Evolutionary conservation across 2,797 vertebrate genomes (phyloP).

Genomic region (Gadopsis marmoratus): DNA sequence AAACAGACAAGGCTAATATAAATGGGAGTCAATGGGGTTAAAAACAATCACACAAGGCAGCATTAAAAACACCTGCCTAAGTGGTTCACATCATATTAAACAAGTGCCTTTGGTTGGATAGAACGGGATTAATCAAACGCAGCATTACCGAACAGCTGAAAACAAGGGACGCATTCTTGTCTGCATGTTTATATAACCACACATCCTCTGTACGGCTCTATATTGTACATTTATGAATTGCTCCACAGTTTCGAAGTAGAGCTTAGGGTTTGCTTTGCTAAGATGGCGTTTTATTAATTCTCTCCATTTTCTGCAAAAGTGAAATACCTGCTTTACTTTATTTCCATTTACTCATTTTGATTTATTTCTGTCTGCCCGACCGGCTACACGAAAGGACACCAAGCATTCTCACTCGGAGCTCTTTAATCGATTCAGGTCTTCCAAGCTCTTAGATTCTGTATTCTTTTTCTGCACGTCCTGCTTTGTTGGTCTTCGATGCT

Average conservation of each 20-base stretch:
- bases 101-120: conserved; percentile 1
- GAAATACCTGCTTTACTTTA: not conserved
- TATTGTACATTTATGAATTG: too few species aligned
- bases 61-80: conserved; percentile 32
- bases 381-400: conserved; percentile 2
- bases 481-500: not conserved
- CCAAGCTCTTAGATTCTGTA: not conserved
- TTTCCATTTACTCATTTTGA: not conserved
- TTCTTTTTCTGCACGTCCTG: not conserved
- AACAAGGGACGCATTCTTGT: conserved; percentile 5
- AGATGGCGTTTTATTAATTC: not conserved
- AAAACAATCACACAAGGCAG: conserved; percentile 19
- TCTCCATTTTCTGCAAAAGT: not conserved
- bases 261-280: not conserved
- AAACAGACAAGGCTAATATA: conserved; percentile 17
- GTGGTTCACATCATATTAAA: conserved; percentile 35
- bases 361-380: not conserved
- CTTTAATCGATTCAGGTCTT: not conserved
- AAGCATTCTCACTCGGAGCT: not conserved
- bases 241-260: not conserved
- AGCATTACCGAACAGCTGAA: not conserved
- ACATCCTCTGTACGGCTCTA: not conserved
- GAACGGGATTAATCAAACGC: conserved; percentile 41
- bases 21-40: conserved; percentile 34
- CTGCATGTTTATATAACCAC: not conserved